Evolutionary conservation across 37 sponge, comb jelly and placozoan species (phyloP), one percentile per base, ranked within the genome.

Genomic region (Amphimedon queenslandica): DNA sequence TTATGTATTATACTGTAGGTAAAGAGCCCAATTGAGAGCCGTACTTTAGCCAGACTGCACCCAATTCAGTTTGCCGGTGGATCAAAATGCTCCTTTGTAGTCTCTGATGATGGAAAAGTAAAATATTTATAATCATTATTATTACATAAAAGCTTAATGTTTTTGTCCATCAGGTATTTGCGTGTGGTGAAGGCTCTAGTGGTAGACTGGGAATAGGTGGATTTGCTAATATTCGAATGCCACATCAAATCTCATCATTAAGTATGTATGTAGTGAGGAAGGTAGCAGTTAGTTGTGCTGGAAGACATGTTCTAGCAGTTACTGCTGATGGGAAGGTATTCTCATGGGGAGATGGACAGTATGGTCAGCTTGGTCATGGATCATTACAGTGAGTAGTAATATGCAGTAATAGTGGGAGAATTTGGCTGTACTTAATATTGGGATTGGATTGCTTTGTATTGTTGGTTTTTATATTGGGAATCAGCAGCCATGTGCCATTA

Each of bases 321-420:
- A 94, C 96, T 30, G 85, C 90, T 6, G 96, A 88, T 70, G 96
- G 99, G 28, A 85, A 91, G 64, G 88, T 92, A 42, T 98, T 92
- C 87, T 92, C 93, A 2, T 98, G 99, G 99, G 99, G 99, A 42
- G 99, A 98, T 51, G 99, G 99, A 41, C 83, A 90, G 72, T 82
- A 77, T 40, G 99, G 99, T 33, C 99, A 92, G 69, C 82, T 98
- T 27, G 99, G 99, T 37, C 99, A 94, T 71, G 99, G 96, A n/a
- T 80, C 84, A 51, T 73, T 77, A 28, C 69, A 74, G 90, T 82
- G n/a, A 41, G 82, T 73, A 10, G 21, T 30, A 0, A 64, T 16
- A 28, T 32, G 11, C 13, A 47, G 13, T 47, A 18, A 47, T 47
- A n/a, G n/a, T n/a, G n/a, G n/a, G n/a, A n/a, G n/a, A n/a, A 13